These are phyloP conservation scores for Athrips mouffetella DNA, from an alignment of 2,888 invertebrate genomes.

Conservation along the genomic window DNA sequence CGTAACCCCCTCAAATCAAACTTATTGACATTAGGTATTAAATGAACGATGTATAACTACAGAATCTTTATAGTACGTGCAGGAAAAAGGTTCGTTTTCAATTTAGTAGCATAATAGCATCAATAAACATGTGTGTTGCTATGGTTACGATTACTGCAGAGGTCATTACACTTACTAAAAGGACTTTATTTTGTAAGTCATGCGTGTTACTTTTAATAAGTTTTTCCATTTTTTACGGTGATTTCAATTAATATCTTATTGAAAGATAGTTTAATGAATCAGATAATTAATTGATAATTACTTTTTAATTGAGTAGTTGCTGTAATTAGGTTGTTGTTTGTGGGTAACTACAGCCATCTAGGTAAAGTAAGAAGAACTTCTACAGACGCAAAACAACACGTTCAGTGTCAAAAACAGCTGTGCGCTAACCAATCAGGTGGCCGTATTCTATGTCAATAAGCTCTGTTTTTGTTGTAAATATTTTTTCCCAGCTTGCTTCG, in stretches of 20 bases:
- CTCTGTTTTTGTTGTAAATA: slow-evolving; percentile 43
- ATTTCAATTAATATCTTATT: neutral
- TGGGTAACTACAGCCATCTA: slow-evolving; percentile 53
- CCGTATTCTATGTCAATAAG: slow-evolving; percentile 48
- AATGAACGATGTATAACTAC: neutral
- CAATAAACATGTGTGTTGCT: slow-evolving; percentile 42
- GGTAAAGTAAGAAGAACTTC: slow-evolving; percentile 15
- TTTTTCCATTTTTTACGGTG: neutral
- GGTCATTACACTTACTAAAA: neutral
- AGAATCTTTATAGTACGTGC: neutral
- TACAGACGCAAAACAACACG: slow-evolving; percentile 21
- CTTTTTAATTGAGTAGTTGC: neutral
- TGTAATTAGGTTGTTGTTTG: slow-evolving; percentile 42
- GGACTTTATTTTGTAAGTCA: slow-evolving; percentile 21
- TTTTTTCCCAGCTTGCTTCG: slow-evolving; percentile 66
- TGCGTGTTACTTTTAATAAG: slow-evolving; percentile 17
- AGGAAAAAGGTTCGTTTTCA: slow-evolving; percentile 16
- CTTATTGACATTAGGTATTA: neutral
- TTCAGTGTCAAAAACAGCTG: slow-evolving; percentile 72
- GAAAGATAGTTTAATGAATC: neutral
- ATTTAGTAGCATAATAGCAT: slow-evolving; percentile 30
- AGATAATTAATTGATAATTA: neutral
- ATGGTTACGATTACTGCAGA: slow-evolving; percentile 38
- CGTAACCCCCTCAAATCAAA: neutral
- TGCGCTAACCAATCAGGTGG: slow-evolving; percentile 54